Percentiles rank a stretch among this genome's conserved stretches.
Evolutionary conservation across 2,888 invertebrate species (phyloP).

Genomic region (Tinea pellionella): DNA sequence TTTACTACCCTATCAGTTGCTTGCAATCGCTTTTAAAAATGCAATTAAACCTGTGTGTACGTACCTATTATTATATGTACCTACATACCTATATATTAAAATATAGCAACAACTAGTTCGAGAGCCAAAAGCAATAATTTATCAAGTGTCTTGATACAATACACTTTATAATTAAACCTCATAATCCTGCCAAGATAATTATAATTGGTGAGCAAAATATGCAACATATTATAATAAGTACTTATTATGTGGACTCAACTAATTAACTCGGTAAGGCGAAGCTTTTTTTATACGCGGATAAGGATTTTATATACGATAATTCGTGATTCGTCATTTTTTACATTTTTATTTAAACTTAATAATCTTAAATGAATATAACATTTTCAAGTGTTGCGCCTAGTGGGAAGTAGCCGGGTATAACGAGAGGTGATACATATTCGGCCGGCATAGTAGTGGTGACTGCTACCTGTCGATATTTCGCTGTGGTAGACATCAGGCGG

Average conservation of each 20-base stretch:
- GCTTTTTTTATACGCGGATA: conserved; percentile 2
- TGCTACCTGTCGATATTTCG: too few species aligned
- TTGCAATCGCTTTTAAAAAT: not conserved
- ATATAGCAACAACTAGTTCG: not conserved
- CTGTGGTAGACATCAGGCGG: too few species aligned
- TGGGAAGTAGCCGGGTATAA: too few species aligned
- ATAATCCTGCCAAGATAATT: conserved; percentile 16
- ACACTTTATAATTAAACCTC: conserved; percentile 27
- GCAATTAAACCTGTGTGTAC: not conserved
- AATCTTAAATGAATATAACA: too few species aligned
- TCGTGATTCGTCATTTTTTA: too few species aligned
- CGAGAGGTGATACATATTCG: too few species aligned
- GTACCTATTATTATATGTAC: not conserved
- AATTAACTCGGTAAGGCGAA: not conserved
- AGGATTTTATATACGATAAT: not conserved
- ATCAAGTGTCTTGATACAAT: conserved; percentile 9
- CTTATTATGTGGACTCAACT: not conserved
- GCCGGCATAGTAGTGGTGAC: too few species aligned
- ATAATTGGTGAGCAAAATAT: conserved; percentile 9
- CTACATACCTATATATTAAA: not conserved
- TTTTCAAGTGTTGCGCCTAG: too few species aligned
- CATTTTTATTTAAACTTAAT: too few species aligned
- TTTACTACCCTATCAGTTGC: not conserved
- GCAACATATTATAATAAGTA: not conserved
- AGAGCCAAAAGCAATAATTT: not conserved